These are phyloP conservation scores for Chelonia mydas DNA, from an alignment of 2,797 vertebrate genomes.

Conservation along the genomic window DNA sequence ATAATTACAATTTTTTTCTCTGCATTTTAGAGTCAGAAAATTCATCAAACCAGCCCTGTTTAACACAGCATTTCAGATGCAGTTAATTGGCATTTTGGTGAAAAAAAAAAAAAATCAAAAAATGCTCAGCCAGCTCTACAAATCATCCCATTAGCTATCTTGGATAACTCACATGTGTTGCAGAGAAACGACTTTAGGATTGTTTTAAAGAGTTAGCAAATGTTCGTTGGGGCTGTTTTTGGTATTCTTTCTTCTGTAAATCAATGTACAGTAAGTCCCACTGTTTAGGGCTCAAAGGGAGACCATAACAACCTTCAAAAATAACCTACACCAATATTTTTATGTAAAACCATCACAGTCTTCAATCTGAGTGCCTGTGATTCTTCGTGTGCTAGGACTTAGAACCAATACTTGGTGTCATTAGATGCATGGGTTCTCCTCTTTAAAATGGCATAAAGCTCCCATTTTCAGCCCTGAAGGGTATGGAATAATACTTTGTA, in stretches of 20 bases:
- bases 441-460: neutral
- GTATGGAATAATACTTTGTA: neutral
- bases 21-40: too few relatives aligned
- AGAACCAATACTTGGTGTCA: neutral
- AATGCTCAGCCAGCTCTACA: neutral
- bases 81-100: neutral
- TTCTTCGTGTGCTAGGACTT: neutral
- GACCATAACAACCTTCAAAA: neutral
- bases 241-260: neutral
- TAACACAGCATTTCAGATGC: neutral
- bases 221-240: neutral
- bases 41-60: neutral
- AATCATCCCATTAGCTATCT: neutral
- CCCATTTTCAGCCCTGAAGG: neutral
- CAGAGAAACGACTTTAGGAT: neutral
- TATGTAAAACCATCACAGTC: neutral
- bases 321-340: neutral
- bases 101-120: neutral
- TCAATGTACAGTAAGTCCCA: neutral
- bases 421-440: neutral
- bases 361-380: neutral
- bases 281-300: neutral
- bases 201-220: neutral
- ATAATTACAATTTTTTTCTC: too few relatives aligned
- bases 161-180: neutral